phyloP scores from a whole-genome alignment of 2,888 invertebrate species.

The Arrhopalites spinosus region DNA sequence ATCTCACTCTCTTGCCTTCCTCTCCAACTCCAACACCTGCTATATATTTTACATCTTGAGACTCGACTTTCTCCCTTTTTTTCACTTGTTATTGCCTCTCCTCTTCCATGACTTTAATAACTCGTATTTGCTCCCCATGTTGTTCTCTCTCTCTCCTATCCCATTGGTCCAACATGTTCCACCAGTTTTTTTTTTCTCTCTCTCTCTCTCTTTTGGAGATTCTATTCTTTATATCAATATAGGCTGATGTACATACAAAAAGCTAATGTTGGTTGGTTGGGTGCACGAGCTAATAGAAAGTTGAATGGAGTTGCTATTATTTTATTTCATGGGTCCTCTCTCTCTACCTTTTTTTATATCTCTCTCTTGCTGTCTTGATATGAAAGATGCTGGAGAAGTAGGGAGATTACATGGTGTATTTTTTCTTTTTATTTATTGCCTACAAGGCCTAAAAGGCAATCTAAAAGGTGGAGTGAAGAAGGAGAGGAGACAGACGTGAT shows the following conservation, averaged over 20 bases:
- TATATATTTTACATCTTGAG: neutral
- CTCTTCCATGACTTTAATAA: conserved; percentile 9
- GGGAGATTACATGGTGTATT: conserved; percentile 7
- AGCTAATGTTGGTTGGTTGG: too few species aligned
- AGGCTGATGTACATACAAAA: too few species aligned
- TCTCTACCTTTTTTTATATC: too few species aligned
- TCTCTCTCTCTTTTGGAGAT: too few species aligned
- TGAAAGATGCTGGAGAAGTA: too few species aligned
- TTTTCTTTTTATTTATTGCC: conserved; percentile 12
- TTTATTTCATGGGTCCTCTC: too few species aligned
- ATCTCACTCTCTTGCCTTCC: neutral
- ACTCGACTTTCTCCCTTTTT: neutral
- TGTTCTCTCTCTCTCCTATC: neutral
- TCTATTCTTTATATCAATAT: too few species aligned
- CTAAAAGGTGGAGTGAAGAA: conserved; percentile 10
- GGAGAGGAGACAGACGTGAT: conserved; percentile 20
- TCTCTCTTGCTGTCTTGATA: too few species aligned
- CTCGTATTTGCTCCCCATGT: conserved; percentile 5
- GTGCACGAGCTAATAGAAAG: too few species aligned
- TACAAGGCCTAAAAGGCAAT: conserved; percentile 4
- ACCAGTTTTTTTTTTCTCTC: too few species aligned
- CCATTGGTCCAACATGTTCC: neutral
- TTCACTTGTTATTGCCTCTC: neutral
- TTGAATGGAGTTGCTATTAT: too few species aligned
- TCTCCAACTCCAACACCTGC: too few species aligned